Conservation (phyloP, 1,140 invertebrate genomes). For the Bombus confusus region DNA sequence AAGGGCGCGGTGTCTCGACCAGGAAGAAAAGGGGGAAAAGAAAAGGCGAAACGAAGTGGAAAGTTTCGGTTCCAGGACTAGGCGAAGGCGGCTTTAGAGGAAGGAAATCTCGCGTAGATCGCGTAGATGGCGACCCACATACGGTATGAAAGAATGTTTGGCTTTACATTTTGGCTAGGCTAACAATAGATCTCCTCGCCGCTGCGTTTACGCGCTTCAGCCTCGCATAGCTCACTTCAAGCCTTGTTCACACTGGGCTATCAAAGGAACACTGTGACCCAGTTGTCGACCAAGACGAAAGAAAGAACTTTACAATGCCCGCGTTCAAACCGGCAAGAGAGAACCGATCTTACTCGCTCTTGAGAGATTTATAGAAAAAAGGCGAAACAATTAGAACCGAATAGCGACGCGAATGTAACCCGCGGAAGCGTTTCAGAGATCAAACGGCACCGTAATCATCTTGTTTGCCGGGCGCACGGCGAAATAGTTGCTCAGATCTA, state of each 20-base stretch:
- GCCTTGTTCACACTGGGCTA: neutral
- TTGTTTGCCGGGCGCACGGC: neutral
- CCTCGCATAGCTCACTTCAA: slow-evolving; percentile 10
- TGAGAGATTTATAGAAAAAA: neutral
- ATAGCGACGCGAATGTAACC: no score
- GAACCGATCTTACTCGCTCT: neutral
- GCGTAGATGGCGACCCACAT: slow-evolving; percentile 67
- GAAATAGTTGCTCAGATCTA: neutral
- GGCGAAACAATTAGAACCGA: neutral
- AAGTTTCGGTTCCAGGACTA: neutral
- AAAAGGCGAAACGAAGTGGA: neutral
- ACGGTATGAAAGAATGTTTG: slow-evolving; percentile 69
- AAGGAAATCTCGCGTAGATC: slow-evolving; percentile 8
- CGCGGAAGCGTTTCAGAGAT: neutral
- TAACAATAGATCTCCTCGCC: slow-evolving; percentile 71
- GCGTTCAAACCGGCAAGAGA: neutral
- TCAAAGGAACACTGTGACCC: neutral
- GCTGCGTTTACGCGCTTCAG: slow-evolving; percentile 40
- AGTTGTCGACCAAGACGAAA: neutral
- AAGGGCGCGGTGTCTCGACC: no score
- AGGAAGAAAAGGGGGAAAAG: neutral
- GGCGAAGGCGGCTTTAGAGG: neutral
- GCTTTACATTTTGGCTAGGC: slow-evolving; percentile 67
- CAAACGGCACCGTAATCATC: neutral
- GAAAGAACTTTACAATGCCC: neutral